These are phyloP conservation scores for Shinisaurus crocodilurus DNA, from an alignment of 2,113 vertebrate species.

Conservation along the genomic window DNA sequence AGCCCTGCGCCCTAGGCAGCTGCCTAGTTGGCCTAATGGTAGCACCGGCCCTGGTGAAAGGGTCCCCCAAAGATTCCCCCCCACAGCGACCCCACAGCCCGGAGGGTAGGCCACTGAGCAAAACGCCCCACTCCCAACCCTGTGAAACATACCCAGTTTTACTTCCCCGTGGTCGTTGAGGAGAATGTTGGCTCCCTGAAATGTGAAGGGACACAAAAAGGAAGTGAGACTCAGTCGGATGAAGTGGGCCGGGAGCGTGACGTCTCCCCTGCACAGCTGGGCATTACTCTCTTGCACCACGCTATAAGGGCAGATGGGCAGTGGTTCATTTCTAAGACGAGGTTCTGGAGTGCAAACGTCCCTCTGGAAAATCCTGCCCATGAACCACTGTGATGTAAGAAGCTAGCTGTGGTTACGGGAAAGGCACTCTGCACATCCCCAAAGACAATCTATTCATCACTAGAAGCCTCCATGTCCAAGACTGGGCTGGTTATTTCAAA, in stretches of 20 bases:
- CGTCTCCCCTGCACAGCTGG: not conserved
- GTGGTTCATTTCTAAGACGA: not conserved
- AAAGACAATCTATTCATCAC: not conserved
- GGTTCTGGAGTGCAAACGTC: no score
- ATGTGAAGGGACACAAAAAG: not conserved
- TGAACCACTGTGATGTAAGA: no score
- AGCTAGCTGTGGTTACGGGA: no score
- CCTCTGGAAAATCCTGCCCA: not conserved
- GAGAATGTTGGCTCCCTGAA: slow-evolving; percentile 92
- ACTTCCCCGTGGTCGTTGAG: slow-evolving; percentile 89
- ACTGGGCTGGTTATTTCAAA: not conserved
- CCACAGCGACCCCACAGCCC: not conserved
- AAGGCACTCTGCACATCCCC: not conserved
- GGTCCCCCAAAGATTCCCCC: not conserved
- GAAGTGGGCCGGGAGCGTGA: not conserved
- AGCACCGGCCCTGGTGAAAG: no score
- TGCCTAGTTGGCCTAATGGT: no score
- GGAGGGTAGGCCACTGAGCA: not conserved
- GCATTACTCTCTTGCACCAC: not conserved
- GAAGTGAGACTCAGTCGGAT: not conserved
- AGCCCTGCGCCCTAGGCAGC: no score
- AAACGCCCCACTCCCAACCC: no score
- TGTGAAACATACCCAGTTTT: slow-evolving; percentile 82
- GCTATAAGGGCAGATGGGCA: not conserved
- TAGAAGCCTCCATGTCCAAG: not conserved